A percentile compares a stretch with the other conserved stretches of the same genome.
Evolutionary conservation across 2,797 vertebrate species (phyloP).

Genomic region (Liasis olivaceus): DNA sequence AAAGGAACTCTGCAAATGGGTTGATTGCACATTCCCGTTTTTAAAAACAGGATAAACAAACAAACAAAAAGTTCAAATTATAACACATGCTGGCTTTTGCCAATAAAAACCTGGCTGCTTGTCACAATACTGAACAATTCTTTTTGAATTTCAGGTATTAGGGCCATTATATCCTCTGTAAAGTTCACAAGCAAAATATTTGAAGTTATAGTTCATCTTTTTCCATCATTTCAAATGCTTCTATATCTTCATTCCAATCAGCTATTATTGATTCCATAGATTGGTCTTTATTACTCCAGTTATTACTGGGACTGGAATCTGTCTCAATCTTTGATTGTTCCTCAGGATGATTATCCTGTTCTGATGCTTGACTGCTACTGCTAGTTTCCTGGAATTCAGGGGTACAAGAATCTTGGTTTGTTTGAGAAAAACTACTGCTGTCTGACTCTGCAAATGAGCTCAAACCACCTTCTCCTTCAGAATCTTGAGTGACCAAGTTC

Average conservation of each 20-base stretch:
- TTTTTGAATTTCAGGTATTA: conserved; percentile 51
- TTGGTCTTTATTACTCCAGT: conserved; percentile 77
- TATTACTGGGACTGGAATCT: conserved; percentile 67
- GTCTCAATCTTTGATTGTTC: conserved; percentile 76
- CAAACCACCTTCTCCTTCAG: conserved; percentile 55
- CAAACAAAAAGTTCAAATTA: conserved; percentile 35
- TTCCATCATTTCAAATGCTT: conserved; percentile 99
- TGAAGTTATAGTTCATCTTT: conserved; percentile 96
- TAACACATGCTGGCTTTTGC: conserved; percentile 62
- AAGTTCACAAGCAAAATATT: conserved; percentile 67
- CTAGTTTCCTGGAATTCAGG: conserved; percentile 44
- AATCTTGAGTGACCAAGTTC: conserved; percentile 45
- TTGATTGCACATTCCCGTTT: conserved; percentile 67
- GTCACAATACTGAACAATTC: conserved; percentile 66
- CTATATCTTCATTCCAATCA: conserved; percentile 98
- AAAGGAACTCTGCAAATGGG: conserved; percentile 49
- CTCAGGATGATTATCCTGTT: conserved; percentile 67
- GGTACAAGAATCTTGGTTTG: conserved; percentile 50
- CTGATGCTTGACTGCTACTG: conserved; percentile 59
- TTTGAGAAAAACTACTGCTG: conserved; percentile 32
- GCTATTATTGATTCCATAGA: conserved; percentile 92
- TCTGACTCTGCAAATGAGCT: conserved; percentile 6
- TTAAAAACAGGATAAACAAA: conserved; percentile 62
- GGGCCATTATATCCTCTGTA: conserved; percentile 63
- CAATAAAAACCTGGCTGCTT: conserved; percentile 56